Evolutionary conservation across 2,113 vertebrate genomes (phyloP).

Genomic region (Neodontobutis hainanensis): DNA sequence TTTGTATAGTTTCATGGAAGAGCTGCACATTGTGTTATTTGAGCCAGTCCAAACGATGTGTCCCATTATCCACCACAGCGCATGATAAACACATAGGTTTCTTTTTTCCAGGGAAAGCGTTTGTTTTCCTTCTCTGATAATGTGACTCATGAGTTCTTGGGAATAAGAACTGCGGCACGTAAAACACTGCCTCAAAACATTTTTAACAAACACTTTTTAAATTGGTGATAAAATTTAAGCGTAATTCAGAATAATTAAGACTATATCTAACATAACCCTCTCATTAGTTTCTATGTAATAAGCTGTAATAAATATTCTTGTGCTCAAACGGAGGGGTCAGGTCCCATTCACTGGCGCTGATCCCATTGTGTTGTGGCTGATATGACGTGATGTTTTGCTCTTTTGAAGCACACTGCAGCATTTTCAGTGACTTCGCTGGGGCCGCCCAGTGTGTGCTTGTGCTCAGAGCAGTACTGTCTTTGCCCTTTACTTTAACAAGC

Average conservation of each 20-base stretch:
- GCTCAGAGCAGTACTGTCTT: constrained; percentile 34
- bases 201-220: neutral
- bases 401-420: constrained; percentile 45
- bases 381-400: constrained; percentile 53
- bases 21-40: too few relatives aligned
- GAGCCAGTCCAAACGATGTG: neutral
- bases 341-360: constrained; percentile 45
- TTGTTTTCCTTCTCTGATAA: neutral
- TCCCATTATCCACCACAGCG: neutral
- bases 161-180: neutral
- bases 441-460: constrained; percentile 38
- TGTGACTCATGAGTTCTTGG: constrained; percentile 2
- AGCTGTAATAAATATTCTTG: constrained; percentile 13
- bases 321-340: constrained; percentile 26
- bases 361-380: constrained; percentile 47
- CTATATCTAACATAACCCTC: neutral
- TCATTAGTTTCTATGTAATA: neutral
- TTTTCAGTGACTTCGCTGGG: constrained; percentile 46
- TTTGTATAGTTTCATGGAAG: too few relatives aligned
- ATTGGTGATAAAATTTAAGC: too few relatives aligned
- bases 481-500: constrained; percentile 40
- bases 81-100: neutral
- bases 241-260: too few relatives aligned
- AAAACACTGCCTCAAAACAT: neutral
- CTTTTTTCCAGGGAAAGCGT: neutral